These are phyloP conservation scores for Coreius guichenoti DNA, from an alignment of 2,797 vertebrate genomes.

Conservation along the genomic window DNA sequence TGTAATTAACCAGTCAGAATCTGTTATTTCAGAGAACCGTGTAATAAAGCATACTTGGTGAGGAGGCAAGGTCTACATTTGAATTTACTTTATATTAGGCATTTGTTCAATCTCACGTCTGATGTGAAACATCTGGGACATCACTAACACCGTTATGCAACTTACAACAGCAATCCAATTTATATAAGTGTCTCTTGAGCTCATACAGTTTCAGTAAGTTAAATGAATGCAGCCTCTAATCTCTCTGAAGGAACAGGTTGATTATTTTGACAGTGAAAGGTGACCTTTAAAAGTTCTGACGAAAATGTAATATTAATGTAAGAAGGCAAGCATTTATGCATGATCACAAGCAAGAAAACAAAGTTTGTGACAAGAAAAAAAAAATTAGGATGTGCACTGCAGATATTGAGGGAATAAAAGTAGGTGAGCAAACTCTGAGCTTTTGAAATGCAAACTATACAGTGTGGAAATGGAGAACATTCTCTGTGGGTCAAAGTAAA, in stretches of 20 bases:
- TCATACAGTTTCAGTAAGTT: slow-evolving; percentile 1
- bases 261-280: background rate
- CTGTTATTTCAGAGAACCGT: background rate
- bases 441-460: slow-evolving; percentile 43
- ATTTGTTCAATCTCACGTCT: background rate
- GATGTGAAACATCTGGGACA: background rate
- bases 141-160: background rate
- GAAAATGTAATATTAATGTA: background rate
- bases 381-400: background rate
- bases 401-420: slow-evolving; percentile 9
- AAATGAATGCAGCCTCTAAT: background rate
- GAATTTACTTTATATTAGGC: background rate
- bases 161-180: background rate
- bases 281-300: slow-evolving; percentile 20
- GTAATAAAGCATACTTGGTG: background rate
- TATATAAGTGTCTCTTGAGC: background rate
- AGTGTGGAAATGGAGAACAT: slow-evolving; percentile 33
- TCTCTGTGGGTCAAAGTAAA: slow-evolving; percentile 24
- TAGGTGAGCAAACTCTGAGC: slow-evolving; percentile 19
- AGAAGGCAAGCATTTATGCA: background rate
- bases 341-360: background rate
- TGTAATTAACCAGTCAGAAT: background rate
- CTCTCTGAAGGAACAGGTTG: background rate
- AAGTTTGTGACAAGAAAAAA: background rate
- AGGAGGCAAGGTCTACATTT: background rate